phyloP scores from a whole-genome alignment of 2,797 vertebrate genomes.

The Okamejei kenojei region DNA sequence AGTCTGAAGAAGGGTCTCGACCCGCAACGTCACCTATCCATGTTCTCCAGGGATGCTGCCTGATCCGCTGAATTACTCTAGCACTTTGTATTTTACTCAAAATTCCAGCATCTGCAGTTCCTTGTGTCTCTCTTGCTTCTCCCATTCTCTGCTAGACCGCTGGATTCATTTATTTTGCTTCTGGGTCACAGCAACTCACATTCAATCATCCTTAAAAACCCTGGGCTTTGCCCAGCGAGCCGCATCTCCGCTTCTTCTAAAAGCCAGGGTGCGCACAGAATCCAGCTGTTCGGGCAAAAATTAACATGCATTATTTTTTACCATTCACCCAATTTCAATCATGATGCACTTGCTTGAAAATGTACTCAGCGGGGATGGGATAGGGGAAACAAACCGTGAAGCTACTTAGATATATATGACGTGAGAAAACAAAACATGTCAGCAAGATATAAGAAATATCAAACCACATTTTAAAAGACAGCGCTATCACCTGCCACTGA shows the following conservation, averaged over 20 bases:
- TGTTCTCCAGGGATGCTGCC: no score
- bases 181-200: neutral
- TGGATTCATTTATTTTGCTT: neutral
- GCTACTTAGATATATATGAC: no score
- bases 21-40: no score
- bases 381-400: neutral
- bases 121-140: neutral
- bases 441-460: neutral
- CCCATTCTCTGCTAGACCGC: no score
- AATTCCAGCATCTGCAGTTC: no score
- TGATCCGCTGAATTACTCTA: no score
- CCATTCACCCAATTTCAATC: neutral
- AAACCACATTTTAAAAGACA: neutral
- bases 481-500: neutral
- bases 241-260: neutral
- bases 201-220: neutral
- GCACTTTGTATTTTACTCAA: no score
- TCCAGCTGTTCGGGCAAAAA: neutral
- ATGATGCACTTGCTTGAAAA: neutral
- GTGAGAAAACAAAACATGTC: neutral
- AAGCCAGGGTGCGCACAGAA: neutral
- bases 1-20: no score
- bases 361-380: neutral
- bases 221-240: neutral
- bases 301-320: no score